Base-by-base conservation (phyloP, 2,113 vertebrate species). In the Dicaeum eximium region DNA sequence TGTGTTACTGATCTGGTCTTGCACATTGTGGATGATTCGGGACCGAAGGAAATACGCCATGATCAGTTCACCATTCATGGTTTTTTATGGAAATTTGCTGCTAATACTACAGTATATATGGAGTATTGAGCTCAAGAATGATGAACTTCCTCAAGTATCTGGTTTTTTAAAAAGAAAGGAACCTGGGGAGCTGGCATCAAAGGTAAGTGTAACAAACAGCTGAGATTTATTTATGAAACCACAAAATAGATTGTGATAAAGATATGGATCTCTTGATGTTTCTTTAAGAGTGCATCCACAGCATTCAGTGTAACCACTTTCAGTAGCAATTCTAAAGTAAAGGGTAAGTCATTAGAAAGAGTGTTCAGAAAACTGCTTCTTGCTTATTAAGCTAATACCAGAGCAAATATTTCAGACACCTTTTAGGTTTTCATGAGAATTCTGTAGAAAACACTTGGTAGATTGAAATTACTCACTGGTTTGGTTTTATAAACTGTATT, bases 11-110 rank as follows among this genome's bases (percentile, higher is more conserved):
- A 99, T 99, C 67, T 99, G 99, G 99, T 99, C 99, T 4, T 99
- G 99, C 69, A 97, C 98, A 5, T 91, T 99, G 65, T 99, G 99
- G 99, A 99, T 99, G 99, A 98, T 99, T 91, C 98, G 99, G 42
- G 98, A 99, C 96, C 96, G 99, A 62, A 97, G 99, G 87, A 99
- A 99, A 61, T 99, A 99, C 0, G 99, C 99, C 82, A 99, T 99
- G 99, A 97, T 99, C 87, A 98, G 98, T 33, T 99, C 99, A 7
- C 99, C 99, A 5, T 99, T 99, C 97, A 99, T 99, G 99, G 99
- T 99, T 31, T 97, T 98, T 17, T 99, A 99, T 48, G 99, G 98
- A 54, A 99, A 99, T 97, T 96, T 99, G 58, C 84, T 99, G 66
- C 97, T 99, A 42, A 97, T 98, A 1, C 96, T 99, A 90, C 99